Evolutionary conservation across 2,888 invertebrate species (phyloP).

Genomic region (Eristalis pertinax): DNA sequence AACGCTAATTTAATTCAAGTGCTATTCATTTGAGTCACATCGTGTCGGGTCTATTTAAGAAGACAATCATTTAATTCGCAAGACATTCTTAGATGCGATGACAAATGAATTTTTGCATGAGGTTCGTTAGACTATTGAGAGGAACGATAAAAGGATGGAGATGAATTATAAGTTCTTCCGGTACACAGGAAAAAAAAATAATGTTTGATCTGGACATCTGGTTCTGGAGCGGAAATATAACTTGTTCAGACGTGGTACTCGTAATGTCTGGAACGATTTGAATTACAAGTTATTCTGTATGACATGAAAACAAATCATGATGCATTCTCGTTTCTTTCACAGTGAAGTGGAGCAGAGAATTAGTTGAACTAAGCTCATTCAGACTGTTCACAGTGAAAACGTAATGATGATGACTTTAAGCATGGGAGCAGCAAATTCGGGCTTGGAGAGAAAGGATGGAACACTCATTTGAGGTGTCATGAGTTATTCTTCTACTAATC

Average conservation of each 20-base stretch:
- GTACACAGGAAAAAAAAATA: not conserved
- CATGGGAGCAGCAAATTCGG: too few relatives aligned
- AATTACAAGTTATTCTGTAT: not conserved
- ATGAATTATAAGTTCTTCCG: not conserved
- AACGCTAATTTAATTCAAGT: conserved; percentile 37
- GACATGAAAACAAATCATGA: not conserved
- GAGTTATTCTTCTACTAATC: too few relatives aligned
- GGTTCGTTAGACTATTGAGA: not conserved
- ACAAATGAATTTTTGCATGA: not conserved
- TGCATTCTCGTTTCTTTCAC: not conserved
- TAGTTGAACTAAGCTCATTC: not conserved
- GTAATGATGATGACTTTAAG: too few relatives aligned
- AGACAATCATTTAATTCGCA: conserved; percentile 24
- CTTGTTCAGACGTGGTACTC: conserved; percentile 22
- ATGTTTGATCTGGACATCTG: not conserved
- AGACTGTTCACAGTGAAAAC: not conserved
- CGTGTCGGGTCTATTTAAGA: conserved; percentile 23
- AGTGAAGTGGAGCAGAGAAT: not conserved
- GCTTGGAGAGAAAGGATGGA: too few relatives aligned
- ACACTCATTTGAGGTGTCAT: too few relatives aligned
- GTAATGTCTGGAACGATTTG: conserved; percentile 9
- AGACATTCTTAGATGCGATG: not conserved
- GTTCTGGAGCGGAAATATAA: conserved; percentile 23
- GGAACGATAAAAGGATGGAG: not conserved
- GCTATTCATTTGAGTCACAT: conserved; percentile 20